phyloP scores from a whole-genome alignment of 64 coral and sea anemone genomes.

The Pocillopora verrucosa region DNA sequence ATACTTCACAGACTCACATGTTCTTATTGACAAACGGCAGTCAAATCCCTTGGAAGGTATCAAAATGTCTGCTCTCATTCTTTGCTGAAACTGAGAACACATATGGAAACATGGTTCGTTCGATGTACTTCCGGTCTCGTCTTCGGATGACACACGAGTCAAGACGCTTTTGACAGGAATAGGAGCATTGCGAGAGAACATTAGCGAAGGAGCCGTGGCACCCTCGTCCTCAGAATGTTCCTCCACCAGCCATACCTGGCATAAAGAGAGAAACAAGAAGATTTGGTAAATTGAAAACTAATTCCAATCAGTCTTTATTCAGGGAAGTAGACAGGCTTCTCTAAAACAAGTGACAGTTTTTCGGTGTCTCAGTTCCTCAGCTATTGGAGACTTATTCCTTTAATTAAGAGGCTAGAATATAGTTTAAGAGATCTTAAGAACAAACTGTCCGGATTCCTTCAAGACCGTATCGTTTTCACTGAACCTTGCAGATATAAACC shows the following conservation, averaged over 20 bases:
- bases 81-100: not conserved
- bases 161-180: constrained; percentile 17
- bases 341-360: too few relatives aligned
- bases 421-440: too few relatives aligned
- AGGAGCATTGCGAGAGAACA: not conserved
- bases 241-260: constrained; percentile 3
- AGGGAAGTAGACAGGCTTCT: too few relatives aligned
- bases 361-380: too few relatives aligned
- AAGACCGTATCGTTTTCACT: too few relatives aligned
- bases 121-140: not conserved
- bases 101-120: constrained; percentile 15
- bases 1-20: not conserved
- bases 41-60: constrained; percentile 24
- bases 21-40: constrained; percentile 38
- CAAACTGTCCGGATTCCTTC: too few relatives aligned
- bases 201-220: not conserved
- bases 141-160: not conserved
- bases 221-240: constrained; percentile 3
- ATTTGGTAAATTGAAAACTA: too few relatives aligned
- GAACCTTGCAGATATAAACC: too few relatives aligned
- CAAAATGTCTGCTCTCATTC: constrained; percentile 41
- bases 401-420: too few relatives aligned
- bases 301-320: too few relatives aligned
- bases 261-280: not conserved
- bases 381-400: too few relatives aligned